These are phyloP conservation scores for Dione juno DNA, from an alignment of 2,888 invertebrate species.

Conservation along the genomic window DNA sequence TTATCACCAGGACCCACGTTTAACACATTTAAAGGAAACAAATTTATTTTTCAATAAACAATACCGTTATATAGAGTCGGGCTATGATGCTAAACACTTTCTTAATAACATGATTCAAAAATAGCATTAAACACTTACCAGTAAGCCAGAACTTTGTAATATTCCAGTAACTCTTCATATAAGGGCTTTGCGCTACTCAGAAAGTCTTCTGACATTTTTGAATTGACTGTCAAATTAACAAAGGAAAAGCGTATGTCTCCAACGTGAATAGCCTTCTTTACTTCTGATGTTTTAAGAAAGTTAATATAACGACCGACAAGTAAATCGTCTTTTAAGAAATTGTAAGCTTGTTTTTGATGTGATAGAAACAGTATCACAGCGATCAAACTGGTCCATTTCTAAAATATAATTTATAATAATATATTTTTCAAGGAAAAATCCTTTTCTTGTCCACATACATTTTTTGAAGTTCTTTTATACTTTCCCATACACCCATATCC, in stretches of 20 bases:
- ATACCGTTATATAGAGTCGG: background rate
- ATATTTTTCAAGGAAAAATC: too few relatives aligned
- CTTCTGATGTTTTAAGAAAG: conserved; percentile 56
- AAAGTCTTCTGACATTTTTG: conserved; percentile 63
- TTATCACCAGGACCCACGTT: too few relatives aligned
- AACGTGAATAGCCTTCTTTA: conserved; percentile 70
- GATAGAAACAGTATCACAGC: conserved; percentile 57
- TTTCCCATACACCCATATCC: background rate
- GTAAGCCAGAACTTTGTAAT: conserved; percentile 68
- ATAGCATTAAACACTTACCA: too few relatives aligned
- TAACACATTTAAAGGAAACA: background rate
- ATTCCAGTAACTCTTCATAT: conserved; percentile 64
- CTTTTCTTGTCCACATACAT: too few relatives aligned
- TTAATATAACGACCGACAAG: conserved; percentile 53
- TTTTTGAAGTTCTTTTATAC: too few relatives aligned
- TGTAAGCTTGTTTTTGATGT: conserved; percentile 70
- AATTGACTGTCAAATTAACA: conserved; percentile 68
- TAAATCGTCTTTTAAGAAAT: conserved; percentile 67
- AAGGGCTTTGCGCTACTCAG: conserved; percentile 61
- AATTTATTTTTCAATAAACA: background rate
- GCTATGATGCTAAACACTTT: background rate
- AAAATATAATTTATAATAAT: conserved; percentile 42
- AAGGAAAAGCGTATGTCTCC: conserved; percentile 63
- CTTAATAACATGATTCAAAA: background rate
- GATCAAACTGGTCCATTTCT: conserved; percentile 69